These are phyloP conservation scores for Euspilapteryx auroguttella DNA, from an alignment of 2,888 invertebrate species.

Conservation along the genomic window DNA sequence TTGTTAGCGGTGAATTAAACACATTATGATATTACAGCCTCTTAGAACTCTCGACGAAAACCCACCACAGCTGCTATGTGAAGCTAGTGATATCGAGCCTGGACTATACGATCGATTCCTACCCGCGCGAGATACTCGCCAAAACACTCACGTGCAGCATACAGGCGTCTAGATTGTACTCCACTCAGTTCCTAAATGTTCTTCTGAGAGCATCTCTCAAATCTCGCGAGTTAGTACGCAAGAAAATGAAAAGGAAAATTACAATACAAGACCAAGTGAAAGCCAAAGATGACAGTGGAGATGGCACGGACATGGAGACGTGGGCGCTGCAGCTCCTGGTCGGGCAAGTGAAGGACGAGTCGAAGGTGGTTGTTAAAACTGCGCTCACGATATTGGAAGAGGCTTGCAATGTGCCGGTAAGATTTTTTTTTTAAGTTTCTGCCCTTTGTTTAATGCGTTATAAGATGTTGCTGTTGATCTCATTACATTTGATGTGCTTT, in stretches of 20 bases:
- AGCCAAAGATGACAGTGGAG: slow-evolving; percentile 21
- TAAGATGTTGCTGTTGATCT: no score
- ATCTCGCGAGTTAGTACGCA: slow-evolving; percentile 37
- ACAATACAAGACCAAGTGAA: slow-evolving; percentile 26
- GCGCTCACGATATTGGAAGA: slow-evolving; percentile 87
- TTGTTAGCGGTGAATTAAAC: no score
- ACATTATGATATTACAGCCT: no score
- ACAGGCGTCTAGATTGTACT: slow-evolving; percentile 71
- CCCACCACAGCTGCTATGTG: slow-evolving; percentile 89
- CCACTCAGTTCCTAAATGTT: slow-evolving; percentile 88
- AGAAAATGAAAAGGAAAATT: slow-evolving; percentile 41
- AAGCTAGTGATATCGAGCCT: slow-evolving; percentile 91
- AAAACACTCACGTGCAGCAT: slow-evolving; percentile 61
- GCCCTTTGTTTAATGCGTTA: no score
- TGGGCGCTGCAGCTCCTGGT: slow-evolving; percentile 90
- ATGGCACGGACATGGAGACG: slow-evolving; percentile 67
- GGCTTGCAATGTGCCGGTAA: slow-evolving; percentile 86
- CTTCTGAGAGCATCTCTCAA: slow-evolving; percentile 72
- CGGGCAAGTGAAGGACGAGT: slow-evolving; percentile 82
- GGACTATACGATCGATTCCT: slow-evolving; percentile 80
- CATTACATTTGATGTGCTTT: no score
- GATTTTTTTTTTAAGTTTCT: slow-evolving; percentile 14
- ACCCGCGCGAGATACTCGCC: slow-evolving; percentile 66
- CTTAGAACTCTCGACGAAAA: slow-evolving; percentile 76
- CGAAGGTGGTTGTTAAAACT: slow-evolving; percentile 75